These are phyloP conservation scores for Micrastur ruficollis DNA, from an alignment of 2,797 vertebrate species.

Conservation along the genomic window DNA sequence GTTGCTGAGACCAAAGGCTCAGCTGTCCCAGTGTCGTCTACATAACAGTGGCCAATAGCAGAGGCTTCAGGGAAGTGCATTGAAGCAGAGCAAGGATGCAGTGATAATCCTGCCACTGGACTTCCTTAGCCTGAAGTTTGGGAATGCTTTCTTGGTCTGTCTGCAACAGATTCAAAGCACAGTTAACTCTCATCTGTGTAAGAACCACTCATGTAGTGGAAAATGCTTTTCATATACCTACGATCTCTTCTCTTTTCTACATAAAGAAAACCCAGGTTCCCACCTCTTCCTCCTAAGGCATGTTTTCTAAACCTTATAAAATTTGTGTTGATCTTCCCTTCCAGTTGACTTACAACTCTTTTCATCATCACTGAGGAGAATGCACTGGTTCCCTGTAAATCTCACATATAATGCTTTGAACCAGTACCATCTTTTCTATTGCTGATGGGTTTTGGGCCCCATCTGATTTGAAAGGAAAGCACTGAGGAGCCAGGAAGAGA, in stretches of 20 bases:
- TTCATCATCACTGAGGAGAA: neutral
- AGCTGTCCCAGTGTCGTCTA: neutral
- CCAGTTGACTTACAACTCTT: neutral
- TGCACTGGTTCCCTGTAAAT: neutral
- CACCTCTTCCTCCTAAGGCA: neutral
- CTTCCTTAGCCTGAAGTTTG: neutral
- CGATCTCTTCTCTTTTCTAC: neutral
- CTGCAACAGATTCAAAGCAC: neutral
- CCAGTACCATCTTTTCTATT: neutral
- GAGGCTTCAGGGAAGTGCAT: neutral
- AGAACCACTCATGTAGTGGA: neutral
- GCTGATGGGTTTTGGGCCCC: neutral
- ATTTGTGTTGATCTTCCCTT: neutral
- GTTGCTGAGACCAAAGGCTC: neutral
- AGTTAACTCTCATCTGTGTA: neutral
- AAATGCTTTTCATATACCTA: neutral
- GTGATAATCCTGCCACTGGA: neutral
- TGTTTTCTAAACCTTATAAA: neutral
- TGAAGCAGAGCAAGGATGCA: neutral
- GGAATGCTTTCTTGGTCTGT: neutral
- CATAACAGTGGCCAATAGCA: neutral
- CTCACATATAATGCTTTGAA: neutral
- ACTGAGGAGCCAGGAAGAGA: neutral
- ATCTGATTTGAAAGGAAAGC: neutral
- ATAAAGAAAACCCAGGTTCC: neutral